Evolutionary conservation across 2,797 vertebrate species (phyloP).

Genomic region (Hydrolagus colliei): DNA sequence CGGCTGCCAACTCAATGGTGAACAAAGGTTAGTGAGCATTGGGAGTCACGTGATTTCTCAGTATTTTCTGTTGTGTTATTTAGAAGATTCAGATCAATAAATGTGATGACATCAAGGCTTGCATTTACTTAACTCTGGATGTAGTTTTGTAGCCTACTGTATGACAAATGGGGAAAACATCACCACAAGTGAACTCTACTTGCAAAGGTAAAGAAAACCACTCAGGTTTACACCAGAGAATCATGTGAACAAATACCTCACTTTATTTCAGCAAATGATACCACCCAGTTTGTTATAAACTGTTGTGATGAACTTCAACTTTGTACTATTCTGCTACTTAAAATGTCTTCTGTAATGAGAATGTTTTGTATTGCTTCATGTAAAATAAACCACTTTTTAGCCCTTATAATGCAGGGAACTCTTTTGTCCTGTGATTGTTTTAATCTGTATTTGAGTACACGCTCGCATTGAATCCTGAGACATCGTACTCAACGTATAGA

Average conservation of each 20-base stretch:
- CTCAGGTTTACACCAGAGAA: slow-evolving; percentile 24
- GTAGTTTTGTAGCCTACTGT: slow-evolving; percentile 10
- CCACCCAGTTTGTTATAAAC: slow-evolving; percentile 29
- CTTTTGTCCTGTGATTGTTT: slow-evolving; percentile 13
- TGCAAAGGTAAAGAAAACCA: slow-evolving; percentile 17
- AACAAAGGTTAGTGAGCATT: slow-evolving; percentile 7
- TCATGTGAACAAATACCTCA: slow-evolving; percentile 23
- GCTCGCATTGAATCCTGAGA: no score
- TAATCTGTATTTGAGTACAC: no score
- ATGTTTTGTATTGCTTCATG: slow-evolving; percentile 32
- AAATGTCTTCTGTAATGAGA: slow-evolving; percentile 30
- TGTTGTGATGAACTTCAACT: slow-evolving; percentile 28
- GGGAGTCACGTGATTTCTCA: slow-evolving; percentile 21
- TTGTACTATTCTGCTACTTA: slow-evolving; percentile 29
- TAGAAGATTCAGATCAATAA: slow-evolving; percentile 10
- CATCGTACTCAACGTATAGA: no score
- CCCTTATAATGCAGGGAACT: slow-evolving; percentile 16
- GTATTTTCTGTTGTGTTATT: slow-evolving; percentile 16
- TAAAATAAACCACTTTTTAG: slow-evolving; percentile 32
- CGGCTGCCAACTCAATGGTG: not conserved
- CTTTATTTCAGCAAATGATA: slow-evolving; percentile 22
- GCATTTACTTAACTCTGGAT: slow-evolving; percentile 6
- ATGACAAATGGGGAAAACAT: slow-evolving; percentile 6
- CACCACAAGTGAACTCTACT: slow-evolving; percentile 6
- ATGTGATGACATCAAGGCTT: not conserved